Evolutionary conservation across 2,797 vertebrate species (phyloP).

Genomic region (Phataginus tetradactyla): DNA sequence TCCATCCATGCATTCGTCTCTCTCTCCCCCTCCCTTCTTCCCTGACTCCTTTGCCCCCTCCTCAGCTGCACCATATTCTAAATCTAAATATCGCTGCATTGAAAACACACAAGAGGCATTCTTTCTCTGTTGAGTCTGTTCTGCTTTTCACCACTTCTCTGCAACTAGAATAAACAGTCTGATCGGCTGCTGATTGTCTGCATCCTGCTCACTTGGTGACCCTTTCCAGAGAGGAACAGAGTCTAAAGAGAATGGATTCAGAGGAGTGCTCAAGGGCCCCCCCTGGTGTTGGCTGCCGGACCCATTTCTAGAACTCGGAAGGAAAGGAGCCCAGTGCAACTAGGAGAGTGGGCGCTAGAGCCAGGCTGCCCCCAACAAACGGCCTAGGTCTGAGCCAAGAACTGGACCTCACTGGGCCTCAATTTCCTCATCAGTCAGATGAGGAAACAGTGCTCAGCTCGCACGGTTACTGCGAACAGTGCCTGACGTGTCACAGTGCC

Average conservation of each 20-base stretch:
- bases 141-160: not conserved
- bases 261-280: not conserved
- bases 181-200: not conserved
- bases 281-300: too few species aligned
- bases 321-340: not conserved
- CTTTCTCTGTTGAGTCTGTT: not conserved
- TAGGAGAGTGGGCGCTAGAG: rapidly evolving
- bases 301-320: too few species aligned
- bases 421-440: not conserved
- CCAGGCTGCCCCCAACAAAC: rapidly evolving
- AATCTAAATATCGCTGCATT: not conserved
- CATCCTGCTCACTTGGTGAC: not conserved
- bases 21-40: not conserved
- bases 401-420: rapidly evolving
- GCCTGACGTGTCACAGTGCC: rapidly evolving
- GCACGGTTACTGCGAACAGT: not conserved
- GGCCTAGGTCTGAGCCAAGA: too few species aligned
- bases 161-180: not conserved
- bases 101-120: not conserved
- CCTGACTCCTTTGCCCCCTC: not conserved
- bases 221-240: not conserved
- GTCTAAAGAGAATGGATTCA: not conserved
- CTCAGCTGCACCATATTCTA: not conserved
- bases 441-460: rapidly evolving
- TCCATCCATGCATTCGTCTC: not conserved